Evolutionary conservation across 2,797 vertebrate genomes (phyloP).

Genomic region (Loriculus beryllinus): DNA sequence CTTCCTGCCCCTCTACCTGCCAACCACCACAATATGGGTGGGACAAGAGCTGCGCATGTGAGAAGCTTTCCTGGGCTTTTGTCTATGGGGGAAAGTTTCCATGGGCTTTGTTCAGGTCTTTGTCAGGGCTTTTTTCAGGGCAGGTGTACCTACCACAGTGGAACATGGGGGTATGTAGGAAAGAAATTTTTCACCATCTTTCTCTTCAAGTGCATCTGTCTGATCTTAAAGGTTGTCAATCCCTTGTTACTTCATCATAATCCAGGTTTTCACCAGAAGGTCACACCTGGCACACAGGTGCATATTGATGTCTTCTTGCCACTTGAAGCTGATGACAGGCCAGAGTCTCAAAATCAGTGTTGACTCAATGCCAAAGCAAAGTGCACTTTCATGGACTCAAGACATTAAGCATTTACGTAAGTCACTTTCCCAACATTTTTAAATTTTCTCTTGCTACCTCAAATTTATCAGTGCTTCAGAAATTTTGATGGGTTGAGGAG

Average conservation of each 20-base stretch:
- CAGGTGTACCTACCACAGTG: neutral
- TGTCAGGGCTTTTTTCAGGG: neutral
- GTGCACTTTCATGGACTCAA: neutral
- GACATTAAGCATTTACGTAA: neutral
- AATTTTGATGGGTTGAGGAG: neutral
- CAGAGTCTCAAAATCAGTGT: neutral
- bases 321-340: neutral
- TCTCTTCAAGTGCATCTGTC: neutral
- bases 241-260: neutral
- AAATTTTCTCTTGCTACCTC: neutral
- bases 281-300: neutral
- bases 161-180: neutral
- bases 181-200: neutral
- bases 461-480: neutral
- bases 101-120: neutral
- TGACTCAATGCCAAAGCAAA: neutral
- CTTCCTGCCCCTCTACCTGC: neutral
- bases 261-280: neutral
- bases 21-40: neutral
- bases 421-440: neutral
- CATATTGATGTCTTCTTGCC: neutral
- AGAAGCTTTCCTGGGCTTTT: neutral
- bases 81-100: neutral
- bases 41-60: neutral
- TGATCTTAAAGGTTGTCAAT: neutral